These are phyloP conservation scores for Limnephilus lunatus DNA, from an alignment of 2,888 invertebrate species.

Conservation along the genomic window DNA sequence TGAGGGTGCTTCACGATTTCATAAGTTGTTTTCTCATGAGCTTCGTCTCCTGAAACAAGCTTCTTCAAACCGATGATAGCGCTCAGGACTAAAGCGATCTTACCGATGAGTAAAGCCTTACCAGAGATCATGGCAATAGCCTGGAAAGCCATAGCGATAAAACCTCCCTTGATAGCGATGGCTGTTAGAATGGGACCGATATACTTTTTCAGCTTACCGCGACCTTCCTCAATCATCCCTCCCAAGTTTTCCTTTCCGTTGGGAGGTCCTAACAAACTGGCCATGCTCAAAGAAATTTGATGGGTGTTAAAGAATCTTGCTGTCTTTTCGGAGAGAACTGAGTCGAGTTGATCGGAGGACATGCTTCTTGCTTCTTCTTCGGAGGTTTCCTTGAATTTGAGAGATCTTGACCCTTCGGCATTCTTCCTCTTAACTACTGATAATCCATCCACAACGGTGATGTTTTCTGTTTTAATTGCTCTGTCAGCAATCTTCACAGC, in stretches of 20 bases:
- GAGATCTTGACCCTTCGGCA: conserved; percentile 71
- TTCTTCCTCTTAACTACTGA: conserved; percentile 76
- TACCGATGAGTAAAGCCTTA: conserved; percentile 88
- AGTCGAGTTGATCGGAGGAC: conserved; percentile 79
- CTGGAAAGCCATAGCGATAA: conserved; percentile 85
- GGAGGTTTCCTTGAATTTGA: conserved; percentile 75
- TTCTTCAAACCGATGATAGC: conserved; percentile 90
- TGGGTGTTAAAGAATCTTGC: conserved; percentile 80
- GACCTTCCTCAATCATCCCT: conserved; percentile 74
- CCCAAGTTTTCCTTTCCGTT: conserved; percentile 67
- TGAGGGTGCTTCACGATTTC: conserved; percentile 93
- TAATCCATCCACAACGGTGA: conserved; percentile 81
- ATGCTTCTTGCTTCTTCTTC: conserved; percentile 80
- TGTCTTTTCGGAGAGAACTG: conserved; percentile 77
- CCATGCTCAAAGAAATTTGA: conserved; percentile 77
- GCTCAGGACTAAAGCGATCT: conserved; percentile 88
- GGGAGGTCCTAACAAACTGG: conserved; percentile 74
- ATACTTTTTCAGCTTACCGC: conserved; percentile 81
- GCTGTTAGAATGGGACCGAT: conserved; percentile 83
- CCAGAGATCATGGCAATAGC: conserved; percentile 87
- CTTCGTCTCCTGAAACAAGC: conserved; percentile 81
- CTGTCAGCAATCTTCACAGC: conserved; percentile 82
- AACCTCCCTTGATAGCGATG: conserved; percentile 83
- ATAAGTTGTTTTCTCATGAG: conserved; percentile 88
- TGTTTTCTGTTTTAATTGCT: conserved; percentile 79